Evolutionary conservation across 1,140 invertebrate species (phyloP).

Genomic region (Globodera ellingtonae): DNA sequence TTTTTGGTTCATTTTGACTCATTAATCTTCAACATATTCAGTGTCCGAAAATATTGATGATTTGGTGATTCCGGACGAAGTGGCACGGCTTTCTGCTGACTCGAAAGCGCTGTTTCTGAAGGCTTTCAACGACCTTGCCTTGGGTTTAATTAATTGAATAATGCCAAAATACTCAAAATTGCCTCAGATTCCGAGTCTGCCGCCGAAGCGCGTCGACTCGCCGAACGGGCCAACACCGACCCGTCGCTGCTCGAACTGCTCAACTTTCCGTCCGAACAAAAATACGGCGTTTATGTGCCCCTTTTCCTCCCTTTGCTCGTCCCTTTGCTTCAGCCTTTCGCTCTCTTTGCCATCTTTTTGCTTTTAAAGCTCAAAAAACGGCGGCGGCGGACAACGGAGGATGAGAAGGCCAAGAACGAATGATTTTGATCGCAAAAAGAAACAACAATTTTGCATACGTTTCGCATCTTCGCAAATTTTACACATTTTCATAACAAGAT

Average conservation of each 20-base stretch:
- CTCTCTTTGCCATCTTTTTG: conserved; percentile 1
- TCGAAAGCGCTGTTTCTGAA: conserved; percentile 36
- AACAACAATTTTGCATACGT: too few species aligned
- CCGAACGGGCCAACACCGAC: conserved; percentile 45
- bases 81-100: conserved; percentile 24
- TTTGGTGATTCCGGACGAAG: conserved; percentile 44
- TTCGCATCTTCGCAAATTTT: too few species aligned
- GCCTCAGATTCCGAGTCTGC: conserved; percentile 33
- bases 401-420: conserved; percentile 14
- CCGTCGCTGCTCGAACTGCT: conserved; percentile 40
- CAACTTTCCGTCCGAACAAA: conserved; percentile 52
- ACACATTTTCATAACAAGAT: too few species aligned
- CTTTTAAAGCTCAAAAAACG: background rate
- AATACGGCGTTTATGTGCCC: conserved; percentile 50
- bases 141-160: background rate
- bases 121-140: conserved; percentile 20
- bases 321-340: conserved; percentile 30
- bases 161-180: conserved; percentile 6
- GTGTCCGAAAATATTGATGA: conserved; percentile 45
- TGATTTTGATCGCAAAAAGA: background rate
- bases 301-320: conserved; percentile 44
- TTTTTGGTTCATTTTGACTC: too few species aligned
- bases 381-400: background rate
- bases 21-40: background rate
- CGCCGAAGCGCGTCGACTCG: conserved; percentile 43